phyloP scores from a whole-genome alignment of 2,113 vertebrate species.

The Cryptotis parvus region DNA sequence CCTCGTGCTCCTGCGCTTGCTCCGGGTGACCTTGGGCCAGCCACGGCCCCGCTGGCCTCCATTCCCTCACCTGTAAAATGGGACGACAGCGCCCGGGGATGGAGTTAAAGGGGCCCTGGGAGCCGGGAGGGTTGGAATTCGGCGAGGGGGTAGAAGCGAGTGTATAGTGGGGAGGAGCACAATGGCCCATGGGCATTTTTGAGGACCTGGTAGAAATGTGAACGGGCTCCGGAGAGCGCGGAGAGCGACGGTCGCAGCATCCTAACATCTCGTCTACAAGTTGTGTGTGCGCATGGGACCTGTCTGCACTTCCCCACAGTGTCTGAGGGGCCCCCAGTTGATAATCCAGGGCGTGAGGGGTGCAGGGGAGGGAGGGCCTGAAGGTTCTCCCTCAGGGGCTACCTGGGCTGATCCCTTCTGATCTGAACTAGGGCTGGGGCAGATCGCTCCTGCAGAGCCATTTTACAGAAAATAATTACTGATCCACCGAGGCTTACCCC shows the following conservation, averaged over 20 bases:
- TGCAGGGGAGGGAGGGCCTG: background rate
- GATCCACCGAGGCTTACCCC: background rate
- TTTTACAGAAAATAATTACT: conserved; percentile 8
- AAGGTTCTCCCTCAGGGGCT: background rate
- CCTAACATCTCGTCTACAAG: background rate
- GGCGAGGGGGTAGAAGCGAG: background rate
- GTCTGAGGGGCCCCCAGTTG: background rate
- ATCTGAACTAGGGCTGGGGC: background rate
- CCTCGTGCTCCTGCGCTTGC: background rate
- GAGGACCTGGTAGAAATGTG: conserved; percentile 9
- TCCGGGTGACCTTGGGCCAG: conserved; percentile 68
- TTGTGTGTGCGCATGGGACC: background rate
- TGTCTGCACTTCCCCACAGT: background rate
- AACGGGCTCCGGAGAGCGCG: background rate
- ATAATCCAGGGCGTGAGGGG: background rate
- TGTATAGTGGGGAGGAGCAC: background rate
- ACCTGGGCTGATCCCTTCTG: background rate
- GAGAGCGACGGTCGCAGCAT: background rate
- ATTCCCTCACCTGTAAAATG: conserved; percentile 49
- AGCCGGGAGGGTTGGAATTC: conserved; percentile 39
- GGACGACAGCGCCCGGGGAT: background rate
- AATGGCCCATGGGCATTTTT: conserved; percentile 1
- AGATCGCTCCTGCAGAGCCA: background rate
- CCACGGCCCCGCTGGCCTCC: background rate
- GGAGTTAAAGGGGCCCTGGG: conserved; percentile 3